phyloP scores from a whole-genome alignment of 2,113 vertebrate genomes.

The Sakesphorus luctuosus region DNA sequence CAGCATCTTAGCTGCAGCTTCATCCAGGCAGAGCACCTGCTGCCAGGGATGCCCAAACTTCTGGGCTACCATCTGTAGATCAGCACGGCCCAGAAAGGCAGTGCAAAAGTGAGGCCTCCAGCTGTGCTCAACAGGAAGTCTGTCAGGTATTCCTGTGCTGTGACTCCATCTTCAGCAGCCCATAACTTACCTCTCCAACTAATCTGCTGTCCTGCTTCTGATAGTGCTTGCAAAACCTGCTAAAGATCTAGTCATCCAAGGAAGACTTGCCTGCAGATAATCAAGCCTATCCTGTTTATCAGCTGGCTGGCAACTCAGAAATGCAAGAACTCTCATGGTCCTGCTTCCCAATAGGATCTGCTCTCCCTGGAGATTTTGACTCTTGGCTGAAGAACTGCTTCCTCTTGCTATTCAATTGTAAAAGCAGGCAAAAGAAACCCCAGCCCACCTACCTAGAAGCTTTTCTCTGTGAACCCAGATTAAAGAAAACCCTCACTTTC shows the following conservation, averaged over 20 bases:
- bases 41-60: not conserved
- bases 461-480: constrained; percentile 13
- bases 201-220: not conserved
- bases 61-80: not conserved
- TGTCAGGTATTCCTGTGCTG: not conserved
- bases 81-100: not conserved
- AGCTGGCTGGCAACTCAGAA: not conserved
- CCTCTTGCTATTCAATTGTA: not conserved
- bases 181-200: not conserved
- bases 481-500: constrained; percentile 46
- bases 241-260: not conserved
- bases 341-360: not conserved
- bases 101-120: not conserved
- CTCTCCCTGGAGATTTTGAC: not conserved
- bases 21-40: not conserved
- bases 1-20: not conserved
- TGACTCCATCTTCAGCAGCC: not conserved
- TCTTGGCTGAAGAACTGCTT: not conserved
- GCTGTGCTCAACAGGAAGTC: not conserved
- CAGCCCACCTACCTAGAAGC: constrained; percentile 57
- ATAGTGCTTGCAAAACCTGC: not conserved
- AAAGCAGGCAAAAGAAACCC: not conserved
- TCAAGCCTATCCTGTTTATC: not conserved
- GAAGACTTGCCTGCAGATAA: not conserved
- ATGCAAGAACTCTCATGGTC: not conserved